These are phyloP conservation scores for Oncorhynchus mykiss DNA, from an alignment of 2,113 vertebrate species.

Conservation along the genomic window DNA sequence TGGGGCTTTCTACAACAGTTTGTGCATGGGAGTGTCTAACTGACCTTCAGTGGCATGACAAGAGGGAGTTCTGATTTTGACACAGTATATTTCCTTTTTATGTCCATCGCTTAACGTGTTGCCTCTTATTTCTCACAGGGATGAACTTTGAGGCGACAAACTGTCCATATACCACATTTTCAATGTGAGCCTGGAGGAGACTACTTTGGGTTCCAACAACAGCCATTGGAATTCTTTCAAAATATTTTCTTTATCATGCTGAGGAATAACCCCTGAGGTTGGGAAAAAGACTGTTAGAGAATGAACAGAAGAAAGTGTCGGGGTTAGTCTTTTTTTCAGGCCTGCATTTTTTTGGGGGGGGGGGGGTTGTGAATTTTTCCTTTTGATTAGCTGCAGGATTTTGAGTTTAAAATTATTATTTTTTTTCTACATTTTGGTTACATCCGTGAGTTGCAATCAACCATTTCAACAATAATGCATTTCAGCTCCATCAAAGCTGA, in stretches of 20 bases:
- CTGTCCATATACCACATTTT: slow-evolving; percentile 60
- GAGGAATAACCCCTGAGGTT: slow-evolving; percentile 34
- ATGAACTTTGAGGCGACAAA: slow-evolving; percentile 89
- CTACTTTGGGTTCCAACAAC: slow-evolving; percentile 71
- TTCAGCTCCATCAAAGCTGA: slow-evolving; percentile 60
- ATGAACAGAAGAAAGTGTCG: slow-evolving; percentile 60
- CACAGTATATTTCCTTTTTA: background rate
- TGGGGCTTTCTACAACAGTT: background rate
- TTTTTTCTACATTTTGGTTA: slow-evolving; percentile 22
- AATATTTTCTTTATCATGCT: slow-evolving; percentile 61
- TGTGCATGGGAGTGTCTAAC: slow-evolving; percentile 33
- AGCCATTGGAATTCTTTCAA: slow-evolving; percentile 58
- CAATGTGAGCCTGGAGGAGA: slow-evolving; percentile 59
- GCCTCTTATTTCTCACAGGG: slow-evolving; percentile 75
- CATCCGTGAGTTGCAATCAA: slow-evolving; percentile 44
- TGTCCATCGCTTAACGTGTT: slow-evolving; percentile 24
- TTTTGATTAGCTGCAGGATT: slow-evolving; percentile 45
- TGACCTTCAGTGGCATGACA: slow-evolving; percentile 27
- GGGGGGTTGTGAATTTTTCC: slow-evolving; percentile 40
- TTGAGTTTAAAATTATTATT: slow-evolving; percentile 8
- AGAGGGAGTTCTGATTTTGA: background rate
- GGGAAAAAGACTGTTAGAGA: slow-evolving; percentile 54
- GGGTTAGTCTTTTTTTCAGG: slow-evolving; percentile 46
- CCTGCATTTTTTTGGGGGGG: slow-evolving; percentile 46
- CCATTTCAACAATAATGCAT: slow-evolving; percentile 49